Percentiles rank a stretch among this genome's conserved stretches.
Evolutionary conservation across 30 jellyfish, hydroid and myxozoan genomes (phyloP).

Genomic region (Catostylus mosaicus): DNA sequence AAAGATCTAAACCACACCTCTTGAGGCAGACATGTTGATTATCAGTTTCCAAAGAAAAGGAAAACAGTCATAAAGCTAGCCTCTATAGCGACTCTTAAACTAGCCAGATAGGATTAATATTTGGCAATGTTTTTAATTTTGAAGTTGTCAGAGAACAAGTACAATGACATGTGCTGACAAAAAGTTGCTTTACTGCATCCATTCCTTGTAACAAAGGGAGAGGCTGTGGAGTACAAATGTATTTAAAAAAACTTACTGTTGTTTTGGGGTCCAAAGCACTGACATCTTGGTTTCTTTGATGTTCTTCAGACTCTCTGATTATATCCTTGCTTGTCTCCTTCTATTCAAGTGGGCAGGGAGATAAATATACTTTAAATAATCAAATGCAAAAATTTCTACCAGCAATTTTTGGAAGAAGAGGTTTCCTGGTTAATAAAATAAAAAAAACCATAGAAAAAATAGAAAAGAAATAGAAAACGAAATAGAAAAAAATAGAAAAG

Average conservation of each 20-base stretch:
- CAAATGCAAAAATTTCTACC: too few relatives aligned
- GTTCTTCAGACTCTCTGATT: constrained; percentile 42
- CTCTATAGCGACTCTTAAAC: background rate
- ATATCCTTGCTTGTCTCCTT: constrained; percentile 38
- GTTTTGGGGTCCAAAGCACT: constrained; percentile 39
- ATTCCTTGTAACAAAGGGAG: background rate
- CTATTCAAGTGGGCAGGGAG: too few relatives aligned
- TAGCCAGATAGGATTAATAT: background rate
- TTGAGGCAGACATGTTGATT: too few relatives aligned
- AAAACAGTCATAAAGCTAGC: background rate
- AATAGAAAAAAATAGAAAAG: background rate
- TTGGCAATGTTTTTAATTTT: background rate
- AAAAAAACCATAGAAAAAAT: background rate
- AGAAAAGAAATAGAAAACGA: background rate
- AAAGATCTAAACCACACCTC: too few relatives aligned
- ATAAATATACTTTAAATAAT: background rate
- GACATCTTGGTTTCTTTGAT: constrained; percentile 24
- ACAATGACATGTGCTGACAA: background rate
- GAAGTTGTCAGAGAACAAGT: background rate
- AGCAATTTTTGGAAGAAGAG: background rate
- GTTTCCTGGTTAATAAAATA: background rate
- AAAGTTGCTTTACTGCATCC: background rate
- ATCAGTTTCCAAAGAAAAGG: too few relatives aligned
- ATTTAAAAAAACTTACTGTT: constrained; percentile 18
- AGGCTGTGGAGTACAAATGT: background rate